These are phyloP conservation scores for Tetranychus piercei DNA, from an alignment of 2,888 invertebrate genomes.

Conservation along the genomic window DNA sequence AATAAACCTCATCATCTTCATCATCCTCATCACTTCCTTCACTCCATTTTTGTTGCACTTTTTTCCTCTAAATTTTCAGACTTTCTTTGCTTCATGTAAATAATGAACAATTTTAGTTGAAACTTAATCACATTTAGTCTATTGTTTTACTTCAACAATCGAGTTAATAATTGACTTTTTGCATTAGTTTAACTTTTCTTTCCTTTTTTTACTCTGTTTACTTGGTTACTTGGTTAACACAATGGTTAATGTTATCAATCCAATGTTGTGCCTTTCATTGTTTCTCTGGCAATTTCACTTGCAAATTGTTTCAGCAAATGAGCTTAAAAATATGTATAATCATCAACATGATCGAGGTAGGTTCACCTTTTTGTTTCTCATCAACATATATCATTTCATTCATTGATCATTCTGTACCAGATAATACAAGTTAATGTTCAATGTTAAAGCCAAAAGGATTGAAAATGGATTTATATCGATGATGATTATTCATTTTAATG, in stretches of 20 bases:
- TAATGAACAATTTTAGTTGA: background rate
- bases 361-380: background rate
- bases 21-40: background rate
- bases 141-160: no score
- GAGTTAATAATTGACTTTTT: no score
- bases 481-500: no score
- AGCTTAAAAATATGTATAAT: background rate
- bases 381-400: no score
- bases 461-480: no score
- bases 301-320: background rate
- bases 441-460: no score
- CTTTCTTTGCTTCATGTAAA: background rate
- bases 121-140: no score
- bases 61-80: background rate
- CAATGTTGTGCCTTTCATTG: background rate
- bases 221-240: background rate
- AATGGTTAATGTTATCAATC: background rate
- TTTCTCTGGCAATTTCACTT: background rate
- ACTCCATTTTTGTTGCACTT: background rate
- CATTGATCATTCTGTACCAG: no score
- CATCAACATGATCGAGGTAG: background rate
- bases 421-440: no score
- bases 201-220: background rate
- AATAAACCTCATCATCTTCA: background rate
- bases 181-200: no score